Base-by-base conservation (phyloP, 1,140 invertebrate species). In the Microplitis demolitor region DNA sequence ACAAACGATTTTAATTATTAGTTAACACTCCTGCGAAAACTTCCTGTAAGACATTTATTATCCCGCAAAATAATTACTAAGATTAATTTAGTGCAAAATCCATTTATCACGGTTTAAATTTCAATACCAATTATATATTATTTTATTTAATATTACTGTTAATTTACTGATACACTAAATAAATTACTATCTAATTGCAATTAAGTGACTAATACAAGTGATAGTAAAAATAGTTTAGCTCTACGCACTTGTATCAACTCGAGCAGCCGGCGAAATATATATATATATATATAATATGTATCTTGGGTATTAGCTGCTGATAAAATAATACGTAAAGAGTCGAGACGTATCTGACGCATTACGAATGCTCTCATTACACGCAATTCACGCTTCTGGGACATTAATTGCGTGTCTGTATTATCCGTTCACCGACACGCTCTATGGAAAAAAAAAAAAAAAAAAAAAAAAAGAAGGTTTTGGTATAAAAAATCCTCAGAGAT, bases 131-230 rank as follows among this genome's bases (percentile, higher is more conserved):
- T 53, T 13, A 67, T 54, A 33, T 51, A 67, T 54, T n/a, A 33
- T 53, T 67, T 50, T 16, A 33, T 67, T 34, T 67, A 24, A 53
- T 31, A 24, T 54, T n/a, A 54, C 50, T 24, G 31, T 33, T 68
- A 68, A 68, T 68, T 68, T 35, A 68, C 51, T 68, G 13, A 24
- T 34, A 67, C n/a, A 53, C 39, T 14, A 35, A 45, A 45, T 45
- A 45, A 45, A 45, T 45, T 5, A 9, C 39, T 45, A 45, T 11
- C 8, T 45, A 45, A 45, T 45, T 45, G 39, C 39, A 45, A 45
- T 45, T 45, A 45, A 45, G 39, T 45, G 39, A 11, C 39, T 45
- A 45, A 45, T 45, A 45, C 39, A 45, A 11, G 39, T 45, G 39
- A 9, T 45, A 24, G 24, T 24, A 45, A 45, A 45, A 45, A 45